Base-by-base conservation (phyloP, 2,797 vertebrate species). In the Channa striata region DNA sequence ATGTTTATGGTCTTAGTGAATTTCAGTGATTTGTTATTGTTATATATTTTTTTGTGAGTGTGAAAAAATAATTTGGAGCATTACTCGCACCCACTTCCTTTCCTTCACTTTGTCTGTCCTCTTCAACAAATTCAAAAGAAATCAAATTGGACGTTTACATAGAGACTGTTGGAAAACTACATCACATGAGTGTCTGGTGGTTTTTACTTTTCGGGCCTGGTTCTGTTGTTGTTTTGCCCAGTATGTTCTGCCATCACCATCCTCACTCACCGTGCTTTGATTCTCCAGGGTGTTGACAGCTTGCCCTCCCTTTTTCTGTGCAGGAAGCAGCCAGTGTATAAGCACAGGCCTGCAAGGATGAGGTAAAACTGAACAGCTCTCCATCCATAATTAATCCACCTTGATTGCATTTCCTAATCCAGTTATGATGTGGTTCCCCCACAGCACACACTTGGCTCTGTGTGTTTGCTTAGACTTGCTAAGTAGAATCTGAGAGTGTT, bases 361-460 rank as follows among this genome's bases (percentile, higher is more conserved):
- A 85, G 68, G 72, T 68, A 62, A 62, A 82, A 79, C 21, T 68
- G 70, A 91, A 74, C 80, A 82, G 74, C 64, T 67, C 68, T 73
- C 67, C 85, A 90, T 91, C 81, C 79, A 89, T 93, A 91, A 93
- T 92, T 90, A 91, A 93, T 93, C 88, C 86, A 80, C 72, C 72
- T 86, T 93, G 85, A 93, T 91, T 92, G 89, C 77, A 83, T 92
- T 93, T 89, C 76, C 82, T 89, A 91, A 94, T 92, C 84, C 85
- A 85, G 68, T 87, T 90, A 89, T 87, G 78, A 87, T 83, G 84
- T 71, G 49, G 54, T 59, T 69, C 57, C 76, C 72, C 56, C 68
- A 60, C 72, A 74, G 81, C 67, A 73, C 74, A 68, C 72, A 53
- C 68, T 64, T 67, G 65, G 57, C 34, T 75, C 52, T 63, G 62